Conservation (phyloP, 1,140 invertebrate genomes). For the Odontomachus brunneus region DNA sequence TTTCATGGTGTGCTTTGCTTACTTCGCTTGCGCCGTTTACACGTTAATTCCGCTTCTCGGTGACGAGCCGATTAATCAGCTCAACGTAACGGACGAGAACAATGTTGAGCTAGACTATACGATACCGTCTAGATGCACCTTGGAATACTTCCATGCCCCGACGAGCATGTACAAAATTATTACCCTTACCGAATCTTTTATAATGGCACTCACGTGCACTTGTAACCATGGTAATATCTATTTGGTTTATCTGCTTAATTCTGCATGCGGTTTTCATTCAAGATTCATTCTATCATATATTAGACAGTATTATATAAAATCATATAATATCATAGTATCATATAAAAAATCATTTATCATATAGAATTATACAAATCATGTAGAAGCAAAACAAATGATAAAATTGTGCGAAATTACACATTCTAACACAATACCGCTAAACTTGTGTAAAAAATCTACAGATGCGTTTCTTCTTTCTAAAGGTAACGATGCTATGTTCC, state of each 20-base stretch:
- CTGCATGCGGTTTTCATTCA: background rate
- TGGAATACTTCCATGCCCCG: conserved; percentile 6
- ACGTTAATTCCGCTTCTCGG: background rate
- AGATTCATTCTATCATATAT: too few relatives aligned
- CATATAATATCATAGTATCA: background rate
- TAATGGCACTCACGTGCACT: background rate
- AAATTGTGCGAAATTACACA: background rate
- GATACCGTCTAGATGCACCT: conserved; percentile 14
- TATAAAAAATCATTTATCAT: too few relatives aligned
- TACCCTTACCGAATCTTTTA: background rate
- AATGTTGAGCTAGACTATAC: background rate
- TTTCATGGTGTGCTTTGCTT: conserved; percentile 22
- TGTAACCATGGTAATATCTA: conserved; percentile 58
- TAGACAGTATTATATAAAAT: background rate
- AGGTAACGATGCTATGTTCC: conserved; percentile 62
- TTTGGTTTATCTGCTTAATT: background rate
- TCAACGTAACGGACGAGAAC: background rate
- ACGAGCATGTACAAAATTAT: background rate
- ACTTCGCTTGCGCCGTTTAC: background rate
- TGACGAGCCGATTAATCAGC: background rate
- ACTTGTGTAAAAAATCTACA: background rate
- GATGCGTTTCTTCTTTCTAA: background rate
- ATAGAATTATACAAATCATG: too few relatives aligned
- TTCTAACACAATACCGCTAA: background rate
- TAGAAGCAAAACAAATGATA: too few relatives aligned